Base-by-base conservation (phyloP, 2,888 invertebrate species). In the Melanostoma mellinum region DNA sequence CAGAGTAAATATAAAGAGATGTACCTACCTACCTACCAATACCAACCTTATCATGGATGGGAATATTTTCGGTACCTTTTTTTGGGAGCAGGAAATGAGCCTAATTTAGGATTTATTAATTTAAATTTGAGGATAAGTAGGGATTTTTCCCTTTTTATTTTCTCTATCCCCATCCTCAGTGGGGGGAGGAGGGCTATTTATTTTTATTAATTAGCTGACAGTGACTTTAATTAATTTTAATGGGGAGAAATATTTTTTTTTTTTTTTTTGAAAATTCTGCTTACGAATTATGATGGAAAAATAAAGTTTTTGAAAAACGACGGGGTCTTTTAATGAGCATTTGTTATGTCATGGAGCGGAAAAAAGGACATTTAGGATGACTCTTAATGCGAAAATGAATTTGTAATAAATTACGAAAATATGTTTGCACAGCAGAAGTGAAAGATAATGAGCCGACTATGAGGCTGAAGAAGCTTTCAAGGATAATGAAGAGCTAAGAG, bases 161-260 rank as follows among this genome's bases (percentile, higher is more conserved):
- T 44, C 10, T 32, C 38, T 30, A n/a, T 63, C 30, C 10, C 42
- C 42, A 36, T 38, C 75, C 65, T 35, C 30, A 72, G 33, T 67
- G 60, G 20, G 35, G 33, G 5, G 46, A 46, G 9, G 50, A 32
- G 38, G 50, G 68, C 58, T 69, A 79, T 80, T 74, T 74, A 74
- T 78, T 78, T 65, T 74, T 74, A 78, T 82, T 82, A 82, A 78
- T 82, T 78, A 82, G 72, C 68, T 78, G 52, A 68, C 36, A 46
- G 68, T 35, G 77, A 63, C 58, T 82, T 82, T 74, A 78, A 82
- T 82, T 77, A 74, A 82, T 73, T 82, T 82, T 65, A 82, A 82
- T 82, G 65, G 82, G 36, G 42, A 58, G 42, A n/a, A 56, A 52
- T 32, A 32, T n/a, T 38, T 38, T 20, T 48, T 63, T 36, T 32